A percentile compares a stretch with the other conserved stretches of the same genome.
phyloP scores from a whole-genome alignment of 2,888 invertebrate species.

The Pachliopta kotzebuea region DNA sequence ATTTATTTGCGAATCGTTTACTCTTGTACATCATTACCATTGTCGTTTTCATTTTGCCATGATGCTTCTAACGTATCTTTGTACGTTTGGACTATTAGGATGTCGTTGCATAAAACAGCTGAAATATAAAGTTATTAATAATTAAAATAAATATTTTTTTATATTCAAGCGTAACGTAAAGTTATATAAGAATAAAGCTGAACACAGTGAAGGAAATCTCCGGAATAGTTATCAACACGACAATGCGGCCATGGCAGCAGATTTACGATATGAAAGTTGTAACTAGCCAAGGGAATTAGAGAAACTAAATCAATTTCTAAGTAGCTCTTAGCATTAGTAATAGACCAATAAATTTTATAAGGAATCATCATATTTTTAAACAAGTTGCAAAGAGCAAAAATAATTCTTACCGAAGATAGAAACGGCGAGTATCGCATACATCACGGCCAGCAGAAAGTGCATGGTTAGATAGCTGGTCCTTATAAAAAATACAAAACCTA shows the following conservation, averaged over 20 bases:
- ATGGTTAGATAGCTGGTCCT: constrained; percentile 40
- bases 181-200: background rate
- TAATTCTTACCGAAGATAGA: constrained; percentile 32
- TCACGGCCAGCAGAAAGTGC: constrained; percentile 44
- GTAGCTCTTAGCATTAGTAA: too few species aligned
- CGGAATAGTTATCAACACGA: too few species aligned
- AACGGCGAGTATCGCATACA: constrained; percentile 40
- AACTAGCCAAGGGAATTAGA: too few species aligned
- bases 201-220: background rate
- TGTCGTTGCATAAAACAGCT: constrained; percentile 27
- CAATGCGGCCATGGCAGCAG: too few species aligned
- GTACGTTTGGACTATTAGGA: constrained; percentile 22
- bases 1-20: constrained; percentile 4
- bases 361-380: background rate
- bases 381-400: background rate
- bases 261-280: too few species aligned
- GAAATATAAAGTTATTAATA: constrained; percentile 10
- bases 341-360: too few species aligned
- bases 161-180: too few species aligned
- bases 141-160: background rate
- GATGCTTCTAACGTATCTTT: background rate
- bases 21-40: background rate
- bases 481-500: constrained; percentile 45
- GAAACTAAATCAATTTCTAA: too few species aligned
- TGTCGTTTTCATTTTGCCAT: background rate